A percentile compares a stretch with the other conserved stretches of the same genome.
phyloP scores from a whole-genome alignment of 1,140 invertebrate species.

The Aphelenchoides fujianensis region DNA sequence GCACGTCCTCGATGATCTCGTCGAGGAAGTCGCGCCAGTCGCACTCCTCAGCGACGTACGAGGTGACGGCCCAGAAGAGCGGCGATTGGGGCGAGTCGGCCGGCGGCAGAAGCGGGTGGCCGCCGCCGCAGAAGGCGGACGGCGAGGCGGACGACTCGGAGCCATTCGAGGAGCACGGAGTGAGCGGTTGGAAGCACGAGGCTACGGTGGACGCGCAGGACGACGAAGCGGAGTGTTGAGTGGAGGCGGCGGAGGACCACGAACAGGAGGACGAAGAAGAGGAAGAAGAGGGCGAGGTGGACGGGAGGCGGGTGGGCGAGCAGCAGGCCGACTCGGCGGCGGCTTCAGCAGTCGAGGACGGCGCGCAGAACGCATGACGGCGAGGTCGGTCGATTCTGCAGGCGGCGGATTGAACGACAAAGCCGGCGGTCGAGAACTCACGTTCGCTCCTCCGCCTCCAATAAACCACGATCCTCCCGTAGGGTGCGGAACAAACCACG shows the following conservation, averaged over 20 bases:
- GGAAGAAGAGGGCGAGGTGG: conserved; percentile 1
- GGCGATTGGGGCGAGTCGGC: not conserved
- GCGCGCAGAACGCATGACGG: not conserved
- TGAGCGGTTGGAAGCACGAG: not conserved
- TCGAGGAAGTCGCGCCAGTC: conserved; percentile 42
- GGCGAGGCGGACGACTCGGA: not conserved
- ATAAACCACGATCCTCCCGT: not conserved
- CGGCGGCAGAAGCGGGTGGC: not conserved
- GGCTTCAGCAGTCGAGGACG: not conserved
- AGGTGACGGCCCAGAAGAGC: not conserved
- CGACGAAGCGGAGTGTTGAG: too few species aligned
- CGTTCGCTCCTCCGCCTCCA: conserved; percentile 1
- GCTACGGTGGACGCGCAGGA: not conserved
- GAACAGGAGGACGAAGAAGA: not conserved
- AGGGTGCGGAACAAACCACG: not conserved
- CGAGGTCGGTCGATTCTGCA: not conserved
- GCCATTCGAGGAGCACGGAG: not conserved
- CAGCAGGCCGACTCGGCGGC: not conserved
- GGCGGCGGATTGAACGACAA: not conserved
- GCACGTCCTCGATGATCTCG: conserved; percentile 35
- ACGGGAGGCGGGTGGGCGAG: not conserved
- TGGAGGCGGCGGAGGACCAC: not conserved
- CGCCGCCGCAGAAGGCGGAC: too few species aligned
- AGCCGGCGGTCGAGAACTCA: not conserved
- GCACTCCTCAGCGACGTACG: not conserved